Evolutionary conservation across 2,888 invertebrate genomes (phyloP).

Genomic region (Drosophila barbarae): DNA sequence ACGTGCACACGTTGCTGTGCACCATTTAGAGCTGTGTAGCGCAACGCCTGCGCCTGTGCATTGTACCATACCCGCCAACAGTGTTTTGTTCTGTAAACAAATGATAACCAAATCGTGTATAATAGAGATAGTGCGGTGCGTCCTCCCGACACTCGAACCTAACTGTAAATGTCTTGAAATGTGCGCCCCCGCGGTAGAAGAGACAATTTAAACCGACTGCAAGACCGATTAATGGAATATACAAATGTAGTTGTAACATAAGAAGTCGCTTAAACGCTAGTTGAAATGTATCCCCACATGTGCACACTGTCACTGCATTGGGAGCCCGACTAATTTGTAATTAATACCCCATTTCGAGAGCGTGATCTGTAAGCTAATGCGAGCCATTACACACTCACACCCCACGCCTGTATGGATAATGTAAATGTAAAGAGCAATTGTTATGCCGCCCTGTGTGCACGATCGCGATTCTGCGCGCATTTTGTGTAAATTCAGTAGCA

Average conservation of each 20-base stretch:
- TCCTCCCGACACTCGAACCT: conserved; percentile 40
- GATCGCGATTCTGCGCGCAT: conserved; percentile 32
- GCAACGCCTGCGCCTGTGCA: conserved; percentile 48
- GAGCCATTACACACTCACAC: conserved; percentile 40
- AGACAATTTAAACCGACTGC: conserved; percentile 40
- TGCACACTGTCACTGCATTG: conserved; percentile 45
- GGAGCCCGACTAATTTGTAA: conserved; percentile 55
- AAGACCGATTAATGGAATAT: conserved; percentile 35
- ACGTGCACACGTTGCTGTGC: conserved; percentile 42
- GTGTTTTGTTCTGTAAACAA: conserved; percentile 68
- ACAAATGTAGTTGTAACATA: conserved; percentile 49
- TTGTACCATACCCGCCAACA: conserved; percentile 58
- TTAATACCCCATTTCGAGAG: conserved; percentile 57
- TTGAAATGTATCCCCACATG: conserved; percentile 54
- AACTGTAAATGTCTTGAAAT: conserved; percentile 56
- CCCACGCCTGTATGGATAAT: conserved; percentile 30
- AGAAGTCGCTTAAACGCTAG: conserved; percentile 52
- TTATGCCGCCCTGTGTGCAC: conserved; percentile 43
- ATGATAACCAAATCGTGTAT: conserved; percentile 76
- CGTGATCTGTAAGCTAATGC: conserved; percentile 60
- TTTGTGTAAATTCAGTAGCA: conserved; percentile 59
- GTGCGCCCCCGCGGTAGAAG: conserved; percentile 45
- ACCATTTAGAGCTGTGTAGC: conserved; percentile 28
- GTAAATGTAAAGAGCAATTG: conserved; percentile 52
- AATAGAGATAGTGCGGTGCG: conserved; percentile 50